Base-by-base conservation (phyloP, 1,140 invertebrate genomes). In the Aradophagus sp. region DNA sequence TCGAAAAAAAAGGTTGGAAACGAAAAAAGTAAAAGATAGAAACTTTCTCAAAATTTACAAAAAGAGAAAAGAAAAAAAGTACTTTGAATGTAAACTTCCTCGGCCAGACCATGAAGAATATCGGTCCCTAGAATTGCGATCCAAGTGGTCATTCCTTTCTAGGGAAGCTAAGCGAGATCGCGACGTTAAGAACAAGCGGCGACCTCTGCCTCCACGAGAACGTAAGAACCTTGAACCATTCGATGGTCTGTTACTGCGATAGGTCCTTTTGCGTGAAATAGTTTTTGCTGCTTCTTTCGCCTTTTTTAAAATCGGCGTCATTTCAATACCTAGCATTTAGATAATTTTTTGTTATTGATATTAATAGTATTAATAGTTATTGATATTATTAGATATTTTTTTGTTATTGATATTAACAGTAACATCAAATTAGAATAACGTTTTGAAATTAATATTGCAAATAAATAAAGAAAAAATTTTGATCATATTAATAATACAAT, bases 281-380 rank as follows among this genome's bases (percentile, higher is more conserved):
- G 83, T 76, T 27, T 89, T 93, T 0, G 92, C 90, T 16, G 93
- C 89, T 81, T 95, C 93, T 85, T 96, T 96, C 3, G 95, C 94
- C 82, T 95, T 94, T 68, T 92, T 89, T 50, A 97, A 86, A 67
- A 98, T 95, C 27, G 94, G 92, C 17, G 92, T 93, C 86, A 98
- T 90, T 87, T 98, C 96, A 67, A 97, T 93, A 20, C 83, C 84
- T 85, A n/a, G 29, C 17, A 26, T 32, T 23, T 5, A 20, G 5
- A n/a, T n/a, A n/a, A n/a, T n/a, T n/a, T n/a, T n/a, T n/a, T n/a
- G n/a, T n/a, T n/a, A n/a, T n/a, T n/a, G n/a, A n/a, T n/a, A n/a
- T n/a, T n/a, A n/a, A n/a, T n/a, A n/a, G n/a, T n/a, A n/a, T n/a
- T n/a, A n/a, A n/a, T n/a, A n/a, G n/a, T n/a, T n/a, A n/a, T n/a